Base-by-base conservation (phyloP, 2,888 invertebrate species). In the Papilio demoleus region DNA sequence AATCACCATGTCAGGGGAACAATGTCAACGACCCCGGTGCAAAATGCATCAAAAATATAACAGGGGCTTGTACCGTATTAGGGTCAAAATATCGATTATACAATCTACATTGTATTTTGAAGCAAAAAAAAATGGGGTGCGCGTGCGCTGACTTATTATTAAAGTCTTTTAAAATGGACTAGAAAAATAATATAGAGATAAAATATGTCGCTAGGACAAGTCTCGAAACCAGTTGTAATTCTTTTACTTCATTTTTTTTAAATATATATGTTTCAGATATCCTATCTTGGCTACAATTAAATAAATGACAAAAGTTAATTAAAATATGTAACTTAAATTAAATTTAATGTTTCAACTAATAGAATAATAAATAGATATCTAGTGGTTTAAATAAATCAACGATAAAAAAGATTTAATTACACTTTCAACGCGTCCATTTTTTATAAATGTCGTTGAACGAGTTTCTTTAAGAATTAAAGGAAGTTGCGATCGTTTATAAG, bases 1-100 rank as follows among this genome's bases (percentile, higher is more conserved):
- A 88, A 84, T 85, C 82, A 86, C 81, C 77, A 83, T 80, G 81
- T 85, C 81, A 81, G 88, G 80, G 90, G 88, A 88, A 87, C 86
- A 88, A 89, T 90, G 92, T 92, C 92, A 92, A 89, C 82, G 92
- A 92, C 91, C 92, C 88, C 85, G 85, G 85, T 53, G 50, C 78
- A 88, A 81, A 81, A 84, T 79, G 81, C 80, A 84, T 82, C 79
- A 75, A 77, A 82, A 79, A 77, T 75, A 81, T 56, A 92, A 88
- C 90, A 86, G 84, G 90, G 92, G 89, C 83, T 82, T 86, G 76
- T 80, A 78, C 84, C 86, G 88, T 89, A 88, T 88, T 80, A 81
- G 82, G 78, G 77, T 85, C 84, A 83, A 89, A 90, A 90, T 88
- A 86, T 83, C 79, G 85, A 81, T 84, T 82, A 78, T 85, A 86